phyloP scores from a whole-genome alignment of 2,797 vertebrate genomes.

The Pantherophis alleghaniensis region DNA sequence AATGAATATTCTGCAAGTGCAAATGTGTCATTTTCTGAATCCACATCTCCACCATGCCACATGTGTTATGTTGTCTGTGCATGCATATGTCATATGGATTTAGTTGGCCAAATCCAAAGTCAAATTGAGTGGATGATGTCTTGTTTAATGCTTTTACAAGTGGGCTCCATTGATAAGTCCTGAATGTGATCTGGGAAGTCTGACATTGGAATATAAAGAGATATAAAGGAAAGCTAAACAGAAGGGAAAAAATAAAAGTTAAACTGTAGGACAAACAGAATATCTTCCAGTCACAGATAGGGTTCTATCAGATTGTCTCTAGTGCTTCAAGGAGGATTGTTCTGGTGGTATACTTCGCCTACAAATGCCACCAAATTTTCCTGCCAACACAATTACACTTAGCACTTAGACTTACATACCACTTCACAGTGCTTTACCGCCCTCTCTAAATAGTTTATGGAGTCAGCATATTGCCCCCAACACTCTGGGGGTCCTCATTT shows the following conservation, averaged over 20 bases:
- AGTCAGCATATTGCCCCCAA: too few species aligned
- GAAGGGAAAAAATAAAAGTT: neutral
- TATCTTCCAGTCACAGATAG: neutral
- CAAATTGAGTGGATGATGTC: neutral
- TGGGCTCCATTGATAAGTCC: neutral
- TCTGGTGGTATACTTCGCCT: neutral
- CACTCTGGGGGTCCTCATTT: too few species aligned
- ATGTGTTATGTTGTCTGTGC: neutral
- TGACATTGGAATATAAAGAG: neutral
- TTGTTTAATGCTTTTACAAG: neutral
- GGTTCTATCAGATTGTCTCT: neutral
- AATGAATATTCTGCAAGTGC: neutral
- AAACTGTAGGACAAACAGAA: neutral
- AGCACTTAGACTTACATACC: too few species aligned
- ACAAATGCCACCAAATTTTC: neutral
- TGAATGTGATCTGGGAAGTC: neutral
- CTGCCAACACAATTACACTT: neutral
- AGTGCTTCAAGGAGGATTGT: neutral
- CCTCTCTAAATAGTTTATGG: too few species aligned
- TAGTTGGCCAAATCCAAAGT: neutral
- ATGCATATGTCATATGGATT: neutral
- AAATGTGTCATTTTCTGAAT: neutral
- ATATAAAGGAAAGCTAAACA: neutral
- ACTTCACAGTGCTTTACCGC: too few species aligned
- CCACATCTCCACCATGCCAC: neutral